phyloP scores from a whole-genome alignment of 1,140 invertebrate species.

The Helicoverpa armigera region DNA sequence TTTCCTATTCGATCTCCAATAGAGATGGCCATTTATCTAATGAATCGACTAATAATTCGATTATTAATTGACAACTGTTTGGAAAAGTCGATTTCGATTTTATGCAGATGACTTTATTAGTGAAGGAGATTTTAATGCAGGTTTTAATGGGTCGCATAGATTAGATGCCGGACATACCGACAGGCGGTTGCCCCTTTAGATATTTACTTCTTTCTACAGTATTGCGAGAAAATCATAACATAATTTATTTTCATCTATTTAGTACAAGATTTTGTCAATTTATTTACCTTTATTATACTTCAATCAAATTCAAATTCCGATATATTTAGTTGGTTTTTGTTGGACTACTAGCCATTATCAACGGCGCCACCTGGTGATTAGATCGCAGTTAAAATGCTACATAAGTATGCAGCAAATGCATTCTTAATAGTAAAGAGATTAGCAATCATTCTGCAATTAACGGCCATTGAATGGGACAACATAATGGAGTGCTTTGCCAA shows the following conservation, averaged over 20 bases:
- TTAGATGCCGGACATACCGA: background rate
- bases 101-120: slow-evolving; percentile 22
- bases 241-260: too few species aligned
- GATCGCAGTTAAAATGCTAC: background rate
- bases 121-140: background rate
- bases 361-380: slow-evolving; percentile 14
- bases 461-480: slow-evolving; percentile 13
- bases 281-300: too few species aligned
- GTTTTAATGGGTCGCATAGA: background rate
- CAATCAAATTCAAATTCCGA: too few species aligned
- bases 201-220: background rate
- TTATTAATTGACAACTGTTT: slow-evolving; percentile 7
- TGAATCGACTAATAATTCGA: slow-evolving; percentile 26
- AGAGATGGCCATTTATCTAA: slow-evolving; percentile 30
- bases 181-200: background rate
- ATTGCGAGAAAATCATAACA: too few species aligned
- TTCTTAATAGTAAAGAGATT: slow-evolving; percentile 20
- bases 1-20: slow-evolving; percentile 26
- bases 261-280: too few species aligned
- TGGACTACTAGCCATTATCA: too few species aligned
- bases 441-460: slow-evolving; percentile 37
- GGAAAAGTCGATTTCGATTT: slow-evolving; percentile 36
- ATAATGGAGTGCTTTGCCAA: slow-evolving; percentile 20
- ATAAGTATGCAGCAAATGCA: slow-evolving; percentile 19
- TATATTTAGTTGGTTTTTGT: too few species aligned